Conservation (phyloP, 2,797 vertebrate genomes). For the Xyrichtys novacula region DNA sequence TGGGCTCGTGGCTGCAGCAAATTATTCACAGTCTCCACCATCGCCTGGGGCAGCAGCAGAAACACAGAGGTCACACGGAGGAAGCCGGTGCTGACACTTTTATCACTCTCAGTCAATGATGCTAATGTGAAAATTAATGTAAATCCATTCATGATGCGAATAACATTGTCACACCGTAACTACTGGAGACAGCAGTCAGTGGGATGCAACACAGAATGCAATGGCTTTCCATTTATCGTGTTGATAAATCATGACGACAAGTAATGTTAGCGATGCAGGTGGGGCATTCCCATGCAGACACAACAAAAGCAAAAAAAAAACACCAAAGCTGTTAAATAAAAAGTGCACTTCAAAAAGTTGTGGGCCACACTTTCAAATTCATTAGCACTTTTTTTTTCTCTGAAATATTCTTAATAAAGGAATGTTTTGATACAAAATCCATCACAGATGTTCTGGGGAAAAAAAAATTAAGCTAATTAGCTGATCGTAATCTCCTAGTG, state of each 20-base stretch:
- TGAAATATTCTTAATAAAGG: constrained; percentile 15
- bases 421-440: constrained; percentile 50
- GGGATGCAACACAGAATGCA: constrained; percentile 53
- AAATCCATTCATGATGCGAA: constrained; percentile 46
- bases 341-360: constrained; percentile 27
- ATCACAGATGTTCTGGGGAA: constrained; percentile 70
- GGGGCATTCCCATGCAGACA: constrained; percentile 74
- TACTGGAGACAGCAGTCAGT: constrained; percentile 44
- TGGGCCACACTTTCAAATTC: constrained; percentile 21
- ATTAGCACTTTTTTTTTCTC: background rate
- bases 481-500: constrained; percentile 73
- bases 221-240: constrained; percentile 59
- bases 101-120: constrained; percentile 36
- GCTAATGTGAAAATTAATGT: constrained; percentile 37
- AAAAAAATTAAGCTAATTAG: constrained; percentile 73
- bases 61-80: constrained; percentile 60
- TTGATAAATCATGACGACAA: constrained; percentile 63
- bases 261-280: constrained; percentile 66
- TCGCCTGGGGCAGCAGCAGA: constrained; percentile 87
- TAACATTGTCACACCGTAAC: constrained; percentile 23
- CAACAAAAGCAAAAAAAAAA: constrained; percentile 43
- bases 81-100: constrained; percentile 40
- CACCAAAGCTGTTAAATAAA: constrained; percentile 28
- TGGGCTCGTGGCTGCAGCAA: constrained; percentile 94
- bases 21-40: constrained; percentile 99